Base-by-base conservation (phyloP, 2,797 vertebrate species). In the Lacerta viridis region DNA sequence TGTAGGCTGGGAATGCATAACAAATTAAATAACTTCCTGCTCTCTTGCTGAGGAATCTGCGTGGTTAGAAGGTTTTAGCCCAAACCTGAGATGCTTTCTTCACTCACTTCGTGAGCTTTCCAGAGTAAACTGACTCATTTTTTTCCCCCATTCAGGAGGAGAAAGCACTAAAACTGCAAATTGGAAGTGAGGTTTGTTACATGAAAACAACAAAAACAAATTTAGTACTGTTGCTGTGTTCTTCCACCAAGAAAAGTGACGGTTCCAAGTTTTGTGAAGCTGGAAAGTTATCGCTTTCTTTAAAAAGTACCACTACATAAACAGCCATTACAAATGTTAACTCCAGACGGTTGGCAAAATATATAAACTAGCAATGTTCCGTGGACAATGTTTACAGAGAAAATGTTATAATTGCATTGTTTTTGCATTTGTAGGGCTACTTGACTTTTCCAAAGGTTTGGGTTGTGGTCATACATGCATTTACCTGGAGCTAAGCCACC, bases 1-100 rank as follows among this genome's bases (percentile, higher is more conserved):
- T 94, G 90, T 85, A 77, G 88, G 36, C 90, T 6, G 91, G 89
- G 92, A 95, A 95, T 91, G 92, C 82, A 72, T 86, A 88, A 86
- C 93, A 88, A 88, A 93, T 93, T 74, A 79, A 69, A 87, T 89
- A 91, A 87, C 83, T 92, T 92, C 87, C 81, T 17, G 0, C 84
- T 29, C 50, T 77, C 89, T 91, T 29, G 68, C 80, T 20, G n/a
- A 91, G 92, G 90, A 88, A 88, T 93, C 88, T 33, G 11, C 27
- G 17, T 92, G 78, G 39, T 39, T 87, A 15, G 23, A n/a, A 0
- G 66, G 39, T 11, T 81, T 55, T 81, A 39, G 43, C 2, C 43
- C 13, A 82, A 84, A 74, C 61, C 46, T 41, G 50, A 77, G 27
- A 43, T 61, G 39, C 7, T 33, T 41, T 85, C 78, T 83, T 83